Base-by-base conservation (phyloP, 2,113 vertebrate genomes). In the Lepus americanus region DNA sequence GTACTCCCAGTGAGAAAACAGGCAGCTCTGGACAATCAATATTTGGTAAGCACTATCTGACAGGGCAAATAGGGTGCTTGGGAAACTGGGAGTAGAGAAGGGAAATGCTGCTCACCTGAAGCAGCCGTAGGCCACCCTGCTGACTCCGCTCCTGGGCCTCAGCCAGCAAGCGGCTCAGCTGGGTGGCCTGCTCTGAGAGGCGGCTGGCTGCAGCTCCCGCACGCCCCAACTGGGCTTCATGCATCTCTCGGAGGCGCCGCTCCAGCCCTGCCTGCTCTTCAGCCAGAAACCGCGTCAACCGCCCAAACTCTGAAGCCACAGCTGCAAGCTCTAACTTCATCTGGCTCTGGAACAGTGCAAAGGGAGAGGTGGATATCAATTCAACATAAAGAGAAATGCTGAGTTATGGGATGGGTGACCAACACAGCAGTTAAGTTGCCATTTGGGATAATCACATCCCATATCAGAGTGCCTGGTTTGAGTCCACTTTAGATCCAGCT, bases 281-380 rank as follows among this genome's bases (percentile, higher is more conserved):
- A 0, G 98, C 95, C n/a, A 98, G 98, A 95, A 98, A 98, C 23
- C 97, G 97, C 39, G 98, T 98, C 88, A 98, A 96, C 61, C 97
- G 92, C 95, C 98, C 98, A 1, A 98, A 98, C 10, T 98, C 98
- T 0, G 98, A 97, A 90, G 98, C 98, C 6, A 98, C 97, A 23
- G 98, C 98, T 92, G 98, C 97, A 78, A 98, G 95, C 49, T 98
- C 98, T 77, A 94, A 85, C 94, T 98, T 98, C 98, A 98, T 98
- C 94, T 98, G 98, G 64, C 97, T 98, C 98, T 98, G 94, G 64
- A 89, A 96, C 84, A 73, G 96, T 55, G 90, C 82, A 96, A 95
- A 95, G 88, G 51, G 53, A n/a, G 95, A 33, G 19, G 98, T 97
- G 11, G 98, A 95, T 6, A 98, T 98, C 33, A 98, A 97, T 0